phyloP scores from a whole-genome alignment of 1,140 invertebrate genomes.

The Drosophila erecta region DNA sequence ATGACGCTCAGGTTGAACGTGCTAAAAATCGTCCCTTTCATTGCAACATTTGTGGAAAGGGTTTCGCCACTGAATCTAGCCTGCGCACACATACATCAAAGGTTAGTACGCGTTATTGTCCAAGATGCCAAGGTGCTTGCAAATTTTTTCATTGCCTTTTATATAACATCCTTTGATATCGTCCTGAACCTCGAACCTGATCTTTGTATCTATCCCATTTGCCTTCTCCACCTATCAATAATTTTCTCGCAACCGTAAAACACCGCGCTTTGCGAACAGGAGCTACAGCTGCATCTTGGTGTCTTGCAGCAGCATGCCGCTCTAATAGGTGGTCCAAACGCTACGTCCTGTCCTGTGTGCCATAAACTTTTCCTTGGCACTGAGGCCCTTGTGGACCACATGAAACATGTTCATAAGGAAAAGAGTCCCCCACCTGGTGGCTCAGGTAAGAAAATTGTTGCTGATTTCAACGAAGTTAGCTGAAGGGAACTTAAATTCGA shows the following conservation, averaged over 20 bases:
- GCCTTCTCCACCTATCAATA: conserved; percentile 23
- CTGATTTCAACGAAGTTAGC: background rate
- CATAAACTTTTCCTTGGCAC: conserved; percentile 96
- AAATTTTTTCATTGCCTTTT: conserved; percentile 27
- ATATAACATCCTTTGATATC: conserved; percentile 16
- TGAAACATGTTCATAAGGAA: conserved; percentile 97
- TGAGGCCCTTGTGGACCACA: conserved; percentile 96
- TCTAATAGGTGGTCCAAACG: conserved; percentile 94
- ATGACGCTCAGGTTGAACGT: conserved; percentile 97
- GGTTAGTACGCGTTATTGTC: conserved; percentile 88
- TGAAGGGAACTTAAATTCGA: background rate
- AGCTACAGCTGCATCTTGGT: conserved; percentile 93
- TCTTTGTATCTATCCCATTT: conserved; percentile 11
- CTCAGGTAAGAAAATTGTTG: conserved; percentile 89
- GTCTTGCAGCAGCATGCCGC: conserved; percentile 97
- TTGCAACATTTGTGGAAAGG: conserved; percentile 98
- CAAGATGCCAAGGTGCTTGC: background rate
- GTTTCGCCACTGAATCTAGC: conserved; percentile 97
- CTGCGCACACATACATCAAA: conserved; percentile 97
- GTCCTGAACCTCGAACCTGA: conserved; percentile 10
- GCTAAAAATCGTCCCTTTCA: conserved; percentile 98
- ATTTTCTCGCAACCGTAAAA: conserved; percentile 11
- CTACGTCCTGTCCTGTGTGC: conserved; percentile 95
- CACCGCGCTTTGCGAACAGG: conserved; percentile 85
- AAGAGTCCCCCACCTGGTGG: conserved; percentile 90